Evolutionary conservation across 2,888 invertebrate genomes (phyloP).

Genomic region (Bellardia bayeri): DNA sequence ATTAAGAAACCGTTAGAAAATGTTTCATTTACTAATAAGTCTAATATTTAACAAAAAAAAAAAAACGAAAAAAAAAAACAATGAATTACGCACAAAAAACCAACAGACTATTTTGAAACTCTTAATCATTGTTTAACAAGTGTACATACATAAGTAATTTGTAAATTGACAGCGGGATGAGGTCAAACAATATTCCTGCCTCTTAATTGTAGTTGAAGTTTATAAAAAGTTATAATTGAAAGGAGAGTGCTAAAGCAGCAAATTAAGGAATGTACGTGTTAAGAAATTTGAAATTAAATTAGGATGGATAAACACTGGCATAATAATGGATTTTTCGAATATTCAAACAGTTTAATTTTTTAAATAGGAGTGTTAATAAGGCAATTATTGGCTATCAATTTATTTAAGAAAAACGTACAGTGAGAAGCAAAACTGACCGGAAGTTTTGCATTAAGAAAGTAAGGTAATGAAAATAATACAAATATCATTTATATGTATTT

Average conservation of each 20-base stretch:
- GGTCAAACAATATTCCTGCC: conserved; percentile 25
- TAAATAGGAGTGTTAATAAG: background rate
- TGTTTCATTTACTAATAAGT: conserved; percentile 53
- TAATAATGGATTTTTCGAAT: background rate
- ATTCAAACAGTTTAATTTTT: background rate
- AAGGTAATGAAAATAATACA: no score
- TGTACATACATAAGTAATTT: conserved; percentile 47
- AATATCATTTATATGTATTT: no score
- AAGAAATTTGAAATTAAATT: background rate
- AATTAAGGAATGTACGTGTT: conserved; percentile 2
- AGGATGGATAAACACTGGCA: background rate
- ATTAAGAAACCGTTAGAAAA: conserved; percentile 67
- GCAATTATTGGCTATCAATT: no score
- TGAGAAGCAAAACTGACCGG: no score
- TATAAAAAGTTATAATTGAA: background rate
- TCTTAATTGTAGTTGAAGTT: background rate
- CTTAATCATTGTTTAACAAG: conserved; percentile 59
- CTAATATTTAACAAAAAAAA: conserved; percentile 21
- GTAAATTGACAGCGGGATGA: conserved; percentile 56
- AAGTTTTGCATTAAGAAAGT: no score
- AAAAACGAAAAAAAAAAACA: conserved; percentile 1
- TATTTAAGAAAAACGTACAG: no score
- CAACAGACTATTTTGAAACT: conserved; percentile 36
- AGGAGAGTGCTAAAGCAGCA: conserved; percentile 11
- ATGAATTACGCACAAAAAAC: conserved; percentile 3